Evolutionary conservation across 1,140 invertebrate species (phyloP).

Genomic region (Aricia agestis): DNA sequence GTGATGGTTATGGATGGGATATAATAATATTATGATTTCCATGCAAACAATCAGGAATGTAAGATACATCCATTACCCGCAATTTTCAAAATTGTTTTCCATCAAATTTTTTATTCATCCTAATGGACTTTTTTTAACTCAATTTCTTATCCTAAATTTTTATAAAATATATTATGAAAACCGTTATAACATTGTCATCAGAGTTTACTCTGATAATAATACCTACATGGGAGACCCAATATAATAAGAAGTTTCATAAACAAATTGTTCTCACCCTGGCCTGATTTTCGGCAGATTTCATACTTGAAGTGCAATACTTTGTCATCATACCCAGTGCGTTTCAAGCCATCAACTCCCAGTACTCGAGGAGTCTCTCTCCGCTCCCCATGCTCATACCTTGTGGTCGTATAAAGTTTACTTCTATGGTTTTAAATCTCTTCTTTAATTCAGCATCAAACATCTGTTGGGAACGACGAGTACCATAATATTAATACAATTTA

Average conservation of each 20-base stretch:
- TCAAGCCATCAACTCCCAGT: constrained; percentile 72
- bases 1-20: no score
- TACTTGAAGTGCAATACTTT: not conserved
- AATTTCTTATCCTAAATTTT: not conserved
- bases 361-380: constrained; percentile 75
- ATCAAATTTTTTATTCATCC: not conserved
- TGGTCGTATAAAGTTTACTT: constrained; percentile 79
- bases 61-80: no score
- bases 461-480: constrained; percentile 39
- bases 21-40: no score
- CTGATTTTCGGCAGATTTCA: not conserved
- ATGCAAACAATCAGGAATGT: not conserved
- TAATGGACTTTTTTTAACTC: not conserved
- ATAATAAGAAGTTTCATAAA: not conserved
- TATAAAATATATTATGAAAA: not conserved
- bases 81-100: not conserved
- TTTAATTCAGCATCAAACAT: constrained; percentile 79
- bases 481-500: not conserved
- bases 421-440: constrained; percentile 78
- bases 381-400: constrained; percentile 70
- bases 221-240: not conserved
- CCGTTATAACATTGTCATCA: not conserved
- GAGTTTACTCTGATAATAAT: constrained; percentile 2
- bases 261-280: not conserved
- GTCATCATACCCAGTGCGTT: not conserved